Base-by-base conservation (phyloP, 1,140 invertebrate species). In the Dendroctonus valens region DNA sequence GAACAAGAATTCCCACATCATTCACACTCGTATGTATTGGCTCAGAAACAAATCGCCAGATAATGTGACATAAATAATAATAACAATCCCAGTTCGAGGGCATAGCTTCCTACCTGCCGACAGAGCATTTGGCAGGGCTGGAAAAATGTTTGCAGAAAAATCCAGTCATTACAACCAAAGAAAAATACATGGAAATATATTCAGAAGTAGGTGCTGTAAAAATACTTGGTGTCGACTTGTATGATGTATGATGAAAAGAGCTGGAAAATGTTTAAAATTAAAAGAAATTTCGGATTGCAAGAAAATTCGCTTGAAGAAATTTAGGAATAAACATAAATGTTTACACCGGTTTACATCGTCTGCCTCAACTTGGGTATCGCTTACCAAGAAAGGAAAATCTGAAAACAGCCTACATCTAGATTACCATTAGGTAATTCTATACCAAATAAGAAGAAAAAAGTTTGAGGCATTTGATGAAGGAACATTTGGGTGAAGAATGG, bases 41-140 rank as follows among this genome's bases (percentile, higher is more conserved):
- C 42, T 75, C 5, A 39, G 70, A 57, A 67, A 67, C 15, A 42
- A 59, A 15, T 66, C 64, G 40, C 54, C 69, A 53, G 14, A 63
- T 50, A 62, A 37, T 42, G n/a, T 74, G 11, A 55, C 48, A 57
- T 48, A 71, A 63, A 73, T 75, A 15, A 14, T 57, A 26, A 38
- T 69, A 51, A 66, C 57, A n/a, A 77, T 71, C 67, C 75, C 74
- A 44, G 71, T 75, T 9, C 40, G 75, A 52, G 76, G 75, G 26
- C 74, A 76, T 59, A 69, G 65, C 40, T 76, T 71, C 58, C 41
- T 78, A 42, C 72, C 73, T 12, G 72, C 74, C 12, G 74, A 77
- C 54, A 40, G 70, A 51, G 59, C 70, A 12, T 75, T 78, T 68
- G 76, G 74, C 12, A 58, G 72, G 59, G 66, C 72, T 49, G 74